phyloP scores from a whole-genome alignment of 1,140 invertebrate species.

The Parapsyche elsis region DNA sequence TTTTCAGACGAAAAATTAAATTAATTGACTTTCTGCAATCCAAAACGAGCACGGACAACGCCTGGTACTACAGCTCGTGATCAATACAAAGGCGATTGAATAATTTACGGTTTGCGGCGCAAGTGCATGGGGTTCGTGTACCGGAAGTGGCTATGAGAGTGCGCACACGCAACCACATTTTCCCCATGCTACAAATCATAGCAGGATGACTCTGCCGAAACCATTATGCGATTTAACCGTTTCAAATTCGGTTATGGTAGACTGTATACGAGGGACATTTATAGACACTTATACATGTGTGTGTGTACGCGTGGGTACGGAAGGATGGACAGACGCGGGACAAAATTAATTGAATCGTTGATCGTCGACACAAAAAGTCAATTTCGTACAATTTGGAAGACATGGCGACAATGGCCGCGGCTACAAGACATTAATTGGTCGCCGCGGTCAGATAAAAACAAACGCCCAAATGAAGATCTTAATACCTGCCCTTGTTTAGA shows the following conservation, averaged over 20 bases:
- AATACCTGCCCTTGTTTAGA: too few species aligned
- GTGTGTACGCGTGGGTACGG: not conserved
- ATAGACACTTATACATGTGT: not conserved
- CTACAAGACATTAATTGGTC: constrained; percentile 44
- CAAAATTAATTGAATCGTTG: constrained; percentile 47
- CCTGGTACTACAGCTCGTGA: too few species aligned
- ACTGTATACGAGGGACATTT: too few species aligned
- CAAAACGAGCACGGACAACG: too few species aligned
- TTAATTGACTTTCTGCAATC: too few species aligned
- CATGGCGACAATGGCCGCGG: constrained; percentile 5
- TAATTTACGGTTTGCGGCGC: constrained; percentile 15
- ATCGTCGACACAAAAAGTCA: constrained; percentile 45
- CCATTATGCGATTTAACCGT: not conserved
- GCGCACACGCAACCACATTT: constrained; percentile 29
- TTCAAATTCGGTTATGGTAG: not conserved
- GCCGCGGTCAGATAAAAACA: constrained; percentile 17
- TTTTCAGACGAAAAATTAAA: too few species aligned
- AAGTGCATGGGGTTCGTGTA: not conserved
- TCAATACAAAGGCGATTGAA: too few species aligned
- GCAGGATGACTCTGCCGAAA: constrained; percentile 4
- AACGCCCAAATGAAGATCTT: not conserved
- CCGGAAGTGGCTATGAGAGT: constrained; percentile 11
- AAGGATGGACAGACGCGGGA: not conserved
- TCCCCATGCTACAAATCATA: constrained; percentile 15
- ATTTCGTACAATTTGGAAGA: constrained; percentile 37